Evolutionary conservation across 1,140 invertebrate species (phyloP).

Genomic region (Tetranychus urticae): DNA sequence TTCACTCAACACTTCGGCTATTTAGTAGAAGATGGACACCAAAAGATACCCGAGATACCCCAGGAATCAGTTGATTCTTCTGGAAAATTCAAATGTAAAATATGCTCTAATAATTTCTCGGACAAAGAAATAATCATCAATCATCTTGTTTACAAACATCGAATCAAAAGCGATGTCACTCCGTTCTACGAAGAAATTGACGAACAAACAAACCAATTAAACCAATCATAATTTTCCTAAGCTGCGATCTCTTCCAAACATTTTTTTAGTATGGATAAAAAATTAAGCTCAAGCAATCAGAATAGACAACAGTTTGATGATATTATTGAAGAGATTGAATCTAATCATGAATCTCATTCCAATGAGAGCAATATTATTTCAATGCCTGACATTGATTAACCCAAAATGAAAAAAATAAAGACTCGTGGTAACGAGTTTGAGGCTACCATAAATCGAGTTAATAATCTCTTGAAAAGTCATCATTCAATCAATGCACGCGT

Average conservation of each 20-base stretch:
- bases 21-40: background rate
- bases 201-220: background rate
- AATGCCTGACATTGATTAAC: background rate
- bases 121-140: background rate
- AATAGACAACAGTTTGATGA: background rate
- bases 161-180: background rate
- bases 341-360: background rate
- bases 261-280: no score
- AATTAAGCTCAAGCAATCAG: no score
- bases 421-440: conserved; percentile 11
- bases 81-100: background rate
- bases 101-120: background rate
- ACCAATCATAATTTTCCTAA: no score
- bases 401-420: conserved; percentile 6
- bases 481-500: conserved; percentile 11
- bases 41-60: background rate
- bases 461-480: conserved; percentile 4
- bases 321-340: conserved; percentile 5
- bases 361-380: background rate
- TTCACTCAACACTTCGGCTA: background rate
- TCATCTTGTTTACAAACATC: background rate
- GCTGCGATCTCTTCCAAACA: no score
- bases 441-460: conserved; percentile 4
- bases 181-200: background rate
- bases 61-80: background rate